A percentile compares a stretch with the other conserved stretches of the same genome.
Evolutionary conservation across 2,113 vertebrate genomes (phyloP).

Genomic region (Coryphaenoides rupestris): DNA sequence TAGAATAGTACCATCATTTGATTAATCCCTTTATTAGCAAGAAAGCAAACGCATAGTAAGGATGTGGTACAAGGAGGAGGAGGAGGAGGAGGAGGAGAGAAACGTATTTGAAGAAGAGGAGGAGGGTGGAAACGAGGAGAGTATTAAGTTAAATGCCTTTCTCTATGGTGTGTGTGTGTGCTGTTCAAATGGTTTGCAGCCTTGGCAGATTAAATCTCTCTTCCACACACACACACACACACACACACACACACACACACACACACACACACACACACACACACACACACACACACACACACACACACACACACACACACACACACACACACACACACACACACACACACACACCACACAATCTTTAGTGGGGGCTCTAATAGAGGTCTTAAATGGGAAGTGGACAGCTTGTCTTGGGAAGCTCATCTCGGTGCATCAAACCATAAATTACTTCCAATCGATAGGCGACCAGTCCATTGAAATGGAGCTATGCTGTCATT

Average conservation of each 20-base stretch:
- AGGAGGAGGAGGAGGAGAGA: slow-evolving; percentile 48
- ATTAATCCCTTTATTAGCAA: too few species aligned
- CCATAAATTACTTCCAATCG: slow-evolving; percentile 76
- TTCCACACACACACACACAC: slow-evolving; percentile 48
- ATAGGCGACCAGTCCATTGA: slow-evolving; percentile 76
- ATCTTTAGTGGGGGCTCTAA: slow-evolving; percentile 65
- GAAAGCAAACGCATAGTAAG: slow-evolving; percentile 12
- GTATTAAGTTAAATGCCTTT: slow-evolving; percentile 62
- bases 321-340: slow-evolving; percentile 5
- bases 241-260: neutral
- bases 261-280: slow-evolving; percentile 29
- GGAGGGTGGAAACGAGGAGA: slow-evolving; percentile 36
- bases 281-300: slow-evolving; percentile 34
- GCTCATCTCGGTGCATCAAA: slow-evolving; percentile 66
- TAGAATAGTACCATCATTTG: too few species aligned
- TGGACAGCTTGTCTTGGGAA: slow-evolving; percentile 66
- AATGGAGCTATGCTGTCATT: slow-evolving; percentile 72
- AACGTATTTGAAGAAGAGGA: slow-evolving; percentile 37
- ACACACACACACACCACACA: slow-evolving; percentile 40
- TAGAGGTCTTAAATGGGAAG: slow-evolving; percentile 74
- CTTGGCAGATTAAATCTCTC: slow-evolving; percentile 69
- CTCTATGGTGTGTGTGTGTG: slow-evolving; percentile 44
- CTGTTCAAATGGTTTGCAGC: slow-evolving; percentile 68
- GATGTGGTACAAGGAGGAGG: slow-evolving; percentile 42
- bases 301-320: neutral